These are phyloP conservation scores for Hydrophis major DNA, from an alignment of 2,797 vertebrate genomes.

Conservation along the genomic window DNA sequence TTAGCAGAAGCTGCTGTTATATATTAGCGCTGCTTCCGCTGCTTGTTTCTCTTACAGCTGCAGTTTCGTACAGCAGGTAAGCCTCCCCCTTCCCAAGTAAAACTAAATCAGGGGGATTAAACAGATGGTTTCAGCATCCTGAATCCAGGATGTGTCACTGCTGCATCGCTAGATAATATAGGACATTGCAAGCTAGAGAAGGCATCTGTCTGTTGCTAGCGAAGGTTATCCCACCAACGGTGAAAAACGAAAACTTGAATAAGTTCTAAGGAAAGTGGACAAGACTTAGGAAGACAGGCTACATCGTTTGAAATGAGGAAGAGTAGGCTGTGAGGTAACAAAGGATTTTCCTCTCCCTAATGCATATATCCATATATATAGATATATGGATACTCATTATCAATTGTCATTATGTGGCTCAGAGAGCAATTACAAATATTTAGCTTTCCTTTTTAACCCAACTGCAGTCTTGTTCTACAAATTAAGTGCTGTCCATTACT, in stretches of 20 bases:
- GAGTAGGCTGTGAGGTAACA: background rate
- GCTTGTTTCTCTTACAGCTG: constrained; percentile 30
- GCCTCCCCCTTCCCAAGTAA: background rate
- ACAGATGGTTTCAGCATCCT: background rate
- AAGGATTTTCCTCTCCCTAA: background rate
- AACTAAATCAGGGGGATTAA: background rate
- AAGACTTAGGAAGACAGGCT: constrained; percentile 10
- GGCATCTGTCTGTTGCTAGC: background rate
- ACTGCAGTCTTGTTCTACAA: background rate
- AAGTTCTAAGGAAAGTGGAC: constrained; percentile 65
- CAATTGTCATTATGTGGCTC: rapidly evolving
- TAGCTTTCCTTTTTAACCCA: background rate
- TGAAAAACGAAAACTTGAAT: constrained; percentile 60
- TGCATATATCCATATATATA: background rate
- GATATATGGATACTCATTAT: rapidly evolving
- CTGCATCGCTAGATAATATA: background rate
- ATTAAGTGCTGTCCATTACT: background rate
- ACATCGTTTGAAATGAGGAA: background rate
- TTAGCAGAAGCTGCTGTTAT: constrained; percentile 1
- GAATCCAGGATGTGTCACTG: background rate
- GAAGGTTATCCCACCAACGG: background rate
- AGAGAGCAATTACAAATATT: rapidly evolving
- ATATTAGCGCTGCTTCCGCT: background rate
- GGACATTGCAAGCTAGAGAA: background rate
- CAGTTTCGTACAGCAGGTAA: constrained; percentile 62